Percentiles rank a stretch among this genome's conserved stretches.
These are phyloP conservation scores for Carpatolechia fugitivella DNA, from an alignment of 2,888 invertebrate species.

Conservation along the genomic window DNA sequence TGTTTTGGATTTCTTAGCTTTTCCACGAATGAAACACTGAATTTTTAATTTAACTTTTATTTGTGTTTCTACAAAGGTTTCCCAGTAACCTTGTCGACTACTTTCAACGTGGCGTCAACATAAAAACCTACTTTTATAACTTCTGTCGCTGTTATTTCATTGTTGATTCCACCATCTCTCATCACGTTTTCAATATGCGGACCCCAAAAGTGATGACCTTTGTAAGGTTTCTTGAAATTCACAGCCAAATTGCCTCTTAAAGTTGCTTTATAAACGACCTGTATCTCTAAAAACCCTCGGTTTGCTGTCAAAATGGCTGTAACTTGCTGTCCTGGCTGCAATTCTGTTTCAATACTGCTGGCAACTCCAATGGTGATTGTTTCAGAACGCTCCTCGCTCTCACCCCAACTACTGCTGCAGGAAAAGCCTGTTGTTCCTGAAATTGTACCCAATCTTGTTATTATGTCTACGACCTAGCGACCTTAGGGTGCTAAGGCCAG, in stretches of 20 bases:
- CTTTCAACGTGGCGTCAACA: slow-evolving; percentile 50
- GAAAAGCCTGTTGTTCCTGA: slow-evolving; percentile 48
- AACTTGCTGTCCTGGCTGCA: slow-evolving; percentile 51
- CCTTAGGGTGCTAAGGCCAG: no score
- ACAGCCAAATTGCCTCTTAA: slow-evolving; percentile 56
- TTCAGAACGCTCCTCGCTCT: slow-evolving; percentile 52
- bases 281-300: slow-evolving; percentile 48
- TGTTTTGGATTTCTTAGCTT: no score
- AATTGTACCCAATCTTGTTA: slow-evolving; percentile 46
- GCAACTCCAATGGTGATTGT: slow-evolving; percentile 48
- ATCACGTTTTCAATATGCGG: slow-evolving; percentile 47
- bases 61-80: slow-evolving; percentile 33
- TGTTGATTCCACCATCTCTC: slow-evolving; percentile 39
- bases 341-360: slow-evolving; percentile 52
- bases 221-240: slow-evolving; percentile 43
- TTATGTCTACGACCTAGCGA: no score
- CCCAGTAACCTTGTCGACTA: slow-evolving; percentile 50
- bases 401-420: slow-evolving; percentile 50
- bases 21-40: no score
- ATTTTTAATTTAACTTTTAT: no score
- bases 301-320: slow-evolving; percentile 54
- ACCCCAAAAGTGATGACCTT: slow-evolving; percentile 59
- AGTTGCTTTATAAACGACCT: slow-evolving; percentile 45
- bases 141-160: slow-evolving; percentile 41
- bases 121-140: slow-evolving; percentile 49